Percentiles rank a stretch among this genome's conserved stretches.
Evolutionary conservation across 2,888 invertebrate genomes (phyloP).

Genomic region (Oscheius sp.): DNA sequence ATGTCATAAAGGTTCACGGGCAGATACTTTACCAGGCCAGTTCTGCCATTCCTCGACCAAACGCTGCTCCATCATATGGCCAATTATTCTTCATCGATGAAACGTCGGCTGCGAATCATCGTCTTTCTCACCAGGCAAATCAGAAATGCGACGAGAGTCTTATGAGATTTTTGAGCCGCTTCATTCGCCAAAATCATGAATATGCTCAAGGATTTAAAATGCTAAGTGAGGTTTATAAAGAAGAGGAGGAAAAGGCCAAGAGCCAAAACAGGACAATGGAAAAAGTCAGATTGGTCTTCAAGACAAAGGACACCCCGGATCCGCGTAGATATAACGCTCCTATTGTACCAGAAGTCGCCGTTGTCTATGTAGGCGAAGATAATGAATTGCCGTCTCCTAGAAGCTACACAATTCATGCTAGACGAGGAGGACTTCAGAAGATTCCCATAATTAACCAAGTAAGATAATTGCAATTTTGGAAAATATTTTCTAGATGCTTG

Average conservation of each 20-base stretch:
- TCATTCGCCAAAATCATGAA: conserved; percentile 26
- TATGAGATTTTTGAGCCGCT: conserved; percentile 29
- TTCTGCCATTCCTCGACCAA: conserved; percentile 17
- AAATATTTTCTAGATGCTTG: conserved; percentile 57
- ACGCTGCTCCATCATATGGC: not conserved
- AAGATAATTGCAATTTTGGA: too few species aligned
- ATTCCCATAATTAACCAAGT: conserved; percentile 55
- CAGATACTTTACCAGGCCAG: conserved; percentile 26
- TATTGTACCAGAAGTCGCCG: conserved; percentile 44
- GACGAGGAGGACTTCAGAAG: conserved; percentile 52
- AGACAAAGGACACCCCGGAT: conserved; percentile 24
- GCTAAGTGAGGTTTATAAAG: conserved; percentile 36
- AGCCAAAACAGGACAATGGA: not conserved
- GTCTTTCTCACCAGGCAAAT: conserved; percentile 29
- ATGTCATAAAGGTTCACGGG: conserved; percentile 35
- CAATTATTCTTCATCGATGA: conserved; percentile 34
- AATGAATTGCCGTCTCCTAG: conserved; percentile 44
- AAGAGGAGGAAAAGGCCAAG: conserved; percentile 24
- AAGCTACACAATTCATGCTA: conserved; percentile 67
- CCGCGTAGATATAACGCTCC: conserved; percentile 41
- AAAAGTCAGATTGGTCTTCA: conserved; percentile 33
- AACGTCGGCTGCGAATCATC: conserved; percentile 23
- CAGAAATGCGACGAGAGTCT: conserved; percentile 18
- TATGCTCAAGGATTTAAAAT: conserved; percentile 34
- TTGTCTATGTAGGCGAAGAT: conserved; percentile 44